A percentile compares a stretch with the other conserved stretches of the same genome.
Evolutionary conservation across 1,140 invertebrate genomes (phyloP).

Genomic region (Reticulitermes speratus): DNA sequence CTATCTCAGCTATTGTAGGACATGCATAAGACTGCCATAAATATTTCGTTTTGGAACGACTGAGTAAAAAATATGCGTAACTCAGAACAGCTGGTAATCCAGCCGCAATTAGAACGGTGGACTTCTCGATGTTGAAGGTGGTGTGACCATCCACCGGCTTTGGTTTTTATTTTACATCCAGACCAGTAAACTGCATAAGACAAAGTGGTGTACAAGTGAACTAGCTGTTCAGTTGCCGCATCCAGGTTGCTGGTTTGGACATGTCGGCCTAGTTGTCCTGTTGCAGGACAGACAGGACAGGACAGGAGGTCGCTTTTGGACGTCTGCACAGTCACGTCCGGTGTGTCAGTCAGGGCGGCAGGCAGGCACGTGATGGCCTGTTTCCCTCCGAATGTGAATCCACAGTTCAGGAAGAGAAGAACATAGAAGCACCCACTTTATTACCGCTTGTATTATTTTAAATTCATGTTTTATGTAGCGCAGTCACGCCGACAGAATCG

Average conservation of each 20-base stretch:
- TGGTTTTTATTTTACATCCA: not conserved
- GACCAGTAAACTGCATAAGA: not conserved
- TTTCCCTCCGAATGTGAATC: not conserved
- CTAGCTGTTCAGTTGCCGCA: not conserved
- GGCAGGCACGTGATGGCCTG: not conserved
- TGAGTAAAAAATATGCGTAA: too few relatives aligned
- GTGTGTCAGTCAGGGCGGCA: not conserved
- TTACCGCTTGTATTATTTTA: not conserved
- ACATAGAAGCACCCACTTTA: not conserved
- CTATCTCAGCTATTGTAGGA: too few relatives aligned
- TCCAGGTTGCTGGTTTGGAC: not conserved
- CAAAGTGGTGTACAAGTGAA: not conserved
- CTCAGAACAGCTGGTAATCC: too few relatives aligned
- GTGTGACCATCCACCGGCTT: too few relatives aligned
- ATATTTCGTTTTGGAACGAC: too few relatives aligned
- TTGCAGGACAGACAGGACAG: not conserved
- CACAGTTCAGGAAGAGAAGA: not conserved
- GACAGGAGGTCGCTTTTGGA: not conserved
- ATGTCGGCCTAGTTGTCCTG: not conserved
- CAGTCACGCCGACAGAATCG: not conserved
- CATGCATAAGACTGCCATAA: too few relatives aligned
- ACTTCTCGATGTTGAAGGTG: too few relatives aligned
- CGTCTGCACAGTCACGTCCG: not conserved
- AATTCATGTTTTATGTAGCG: not conserved
- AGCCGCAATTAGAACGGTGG: too few relatives aligned